Base-by-base conservation (phyloP, 2,888 invertebrate genomes). In the Aleiodes leptofemur region DNA sequence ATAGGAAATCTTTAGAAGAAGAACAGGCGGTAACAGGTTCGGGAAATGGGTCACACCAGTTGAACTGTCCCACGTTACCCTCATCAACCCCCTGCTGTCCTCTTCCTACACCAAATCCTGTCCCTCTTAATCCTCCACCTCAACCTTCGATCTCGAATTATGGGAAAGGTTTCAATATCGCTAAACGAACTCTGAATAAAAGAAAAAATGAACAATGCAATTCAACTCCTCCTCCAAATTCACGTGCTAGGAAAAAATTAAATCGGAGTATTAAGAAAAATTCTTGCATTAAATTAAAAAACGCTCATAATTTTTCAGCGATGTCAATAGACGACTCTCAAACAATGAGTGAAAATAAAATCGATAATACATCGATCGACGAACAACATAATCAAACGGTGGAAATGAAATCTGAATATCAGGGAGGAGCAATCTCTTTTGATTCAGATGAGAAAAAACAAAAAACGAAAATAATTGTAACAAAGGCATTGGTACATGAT, bases 401-500 rank as follows among this genome's bases (percentile, higher is more conserved):
- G 16, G 55, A 55, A n/a, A 16, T 14, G 14, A 4, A 7, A 7
- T 3, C 14, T 16, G n/a, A 5, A 8, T 55, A 55, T 7, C 55
- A 55, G 7, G 55, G 55, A 14, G 55, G 55, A 16, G 14, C 55
- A 14, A 5, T 55, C 7, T 16, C 55, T 7, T 55, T 55, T 55
- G n/a, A 55, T 55, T 14, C 55, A 14, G 55, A 55, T 2, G 55
- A 55, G 16, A 16, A 55, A 55, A 55, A 55, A n/a, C 14, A 55
- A 55, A 9, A 55, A 55, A n/a, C 55, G 3, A 14, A 8, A 55
- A n/a, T 55, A 9, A n/a, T 55, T 16, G 3, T 3, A n/a, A 55
- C 55, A n/a, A 9, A 14, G 7, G 55, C 55, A 7, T n/a, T 16
- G 2, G 14, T 55, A 4, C 55, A 55, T 16, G 16, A 55, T 16